Conservation (phyloP, 1,140 invertebrate genomes). For the Coptotermes formosanus region DNA sequence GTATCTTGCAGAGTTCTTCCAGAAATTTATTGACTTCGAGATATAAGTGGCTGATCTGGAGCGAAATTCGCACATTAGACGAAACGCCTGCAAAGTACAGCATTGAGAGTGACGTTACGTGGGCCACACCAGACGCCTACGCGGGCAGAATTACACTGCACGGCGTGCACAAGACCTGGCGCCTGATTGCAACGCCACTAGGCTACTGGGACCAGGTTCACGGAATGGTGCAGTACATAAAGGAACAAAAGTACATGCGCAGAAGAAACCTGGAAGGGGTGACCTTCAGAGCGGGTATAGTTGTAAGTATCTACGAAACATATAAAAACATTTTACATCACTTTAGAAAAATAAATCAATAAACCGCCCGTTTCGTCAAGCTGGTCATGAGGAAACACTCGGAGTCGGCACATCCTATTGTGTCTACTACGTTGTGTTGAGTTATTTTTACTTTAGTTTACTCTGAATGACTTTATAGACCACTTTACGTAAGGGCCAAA, state of each 20-base stretch:
- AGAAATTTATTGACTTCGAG: neutral
- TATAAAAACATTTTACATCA: no score
- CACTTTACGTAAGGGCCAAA: no score
- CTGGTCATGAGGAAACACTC: no score
- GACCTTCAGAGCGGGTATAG: neutral
- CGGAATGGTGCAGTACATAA: neutral
- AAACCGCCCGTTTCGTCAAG: no score
- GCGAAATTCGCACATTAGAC: neutral
- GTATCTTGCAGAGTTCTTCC: neutral
- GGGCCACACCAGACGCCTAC: neutral
- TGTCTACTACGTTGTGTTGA: no score
- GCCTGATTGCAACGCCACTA: neutral
- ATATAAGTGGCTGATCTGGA: neutral
- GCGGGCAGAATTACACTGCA: neutral
- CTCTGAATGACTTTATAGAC: no score
- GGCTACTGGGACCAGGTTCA: neutral
- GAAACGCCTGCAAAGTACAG: neutral
- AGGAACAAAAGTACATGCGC: neutral
- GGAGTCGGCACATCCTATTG: no score
- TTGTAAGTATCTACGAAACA: neutral
- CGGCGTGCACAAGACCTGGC: neutral
- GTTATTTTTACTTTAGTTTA: no score
- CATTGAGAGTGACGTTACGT: neutral
- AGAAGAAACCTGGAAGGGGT: neutral
- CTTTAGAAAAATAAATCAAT: no score